A percentile compares a stretch with the other conserved stretches of the same genome.
These are phyloP conservation scores for Periplaneta americana DNA, from an alignment of 1,140 invertebrate species.

Conservation along the genomic window DNA sequence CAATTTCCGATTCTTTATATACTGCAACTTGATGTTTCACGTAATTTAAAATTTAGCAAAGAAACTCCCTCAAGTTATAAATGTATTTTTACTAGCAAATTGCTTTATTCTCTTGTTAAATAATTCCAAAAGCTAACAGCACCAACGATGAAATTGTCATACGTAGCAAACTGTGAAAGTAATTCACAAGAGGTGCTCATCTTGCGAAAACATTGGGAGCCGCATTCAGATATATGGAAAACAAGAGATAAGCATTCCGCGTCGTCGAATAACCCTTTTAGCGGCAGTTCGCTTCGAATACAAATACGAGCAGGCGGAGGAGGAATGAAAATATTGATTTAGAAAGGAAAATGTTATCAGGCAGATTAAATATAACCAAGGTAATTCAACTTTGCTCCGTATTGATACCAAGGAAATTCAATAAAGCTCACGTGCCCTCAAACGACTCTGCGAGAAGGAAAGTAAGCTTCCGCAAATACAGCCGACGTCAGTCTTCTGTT, in stretches of 20 bases:
- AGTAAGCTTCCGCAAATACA: background rate
- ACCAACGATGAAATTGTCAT: too few relatives aligned
- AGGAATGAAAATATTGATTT: background rate
- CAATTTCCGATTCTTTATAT: too few relatives aligned
- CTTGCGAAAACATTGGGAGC: too few relatives aligned
- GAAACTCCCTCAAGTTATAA: too few relatives aligned
- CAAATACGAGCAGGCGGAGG: background rate
- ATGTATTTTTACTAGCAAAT: too few relatives aligned
- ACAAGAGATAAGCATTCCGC: background rate
- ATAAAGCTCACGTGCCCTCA: background rate
- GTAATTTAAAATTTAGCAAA: too few relatives aligned
- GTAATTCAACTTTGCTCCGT: background rate
- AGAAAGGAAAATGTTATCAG: background rate
- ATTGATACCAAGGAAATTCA: background rate
- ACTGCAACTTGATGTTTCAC: too few relatives aligned
- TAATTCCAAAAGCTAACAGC: too few relatives aligned
- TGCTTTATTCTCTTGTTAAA: too few relatives aligned
- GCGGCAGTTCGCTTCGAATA: background rate
- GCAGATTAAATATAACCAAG: background rate
- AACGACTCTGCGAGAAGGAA: background rate
- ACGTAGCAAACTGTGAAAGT: too few relatives aligned
- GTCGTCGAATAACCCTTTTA: background rate
- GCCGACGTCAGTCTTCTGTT: background rate
- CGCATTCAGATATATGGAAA: background rate
- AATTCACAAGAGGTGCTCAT: too few relatives aligned